These are phyloP conservation scores for Gopherus evgoodei DNA, from an alignment of 2,113 vertebrate species.

Conservation along the genomic window DNA sequence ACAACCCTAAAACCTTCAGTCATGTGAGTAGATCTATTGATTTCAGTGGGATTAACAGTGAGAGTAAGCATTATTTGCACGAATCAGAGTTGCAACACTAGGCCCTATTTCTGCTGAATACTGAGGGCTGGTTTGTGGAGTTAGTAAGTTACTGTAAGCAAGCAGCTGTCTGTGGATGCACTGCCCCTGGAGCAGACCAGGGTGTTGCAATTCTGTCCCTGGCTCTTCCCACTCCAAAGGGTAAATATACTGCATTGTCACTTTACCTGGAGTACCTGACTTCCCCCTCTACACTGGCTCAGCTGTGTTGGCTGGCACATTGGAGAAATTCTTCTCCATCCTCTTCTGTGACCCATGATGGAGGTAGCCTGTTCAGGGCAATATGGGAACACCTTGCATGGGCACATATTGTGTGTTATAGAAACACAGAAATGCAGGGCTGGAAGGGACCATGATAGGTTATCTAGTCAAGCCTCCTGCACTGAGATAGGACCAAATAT, in stretches of 20 bases:
- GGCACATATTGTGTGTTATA: background rate
- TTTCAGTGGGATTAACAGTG: constrained; percentile 18
- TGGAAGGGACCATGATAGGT: background rate
- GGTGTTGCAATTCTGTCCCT: background rate
- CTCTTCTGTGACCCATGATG: background rate
- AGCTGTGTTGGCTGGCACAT: background rate
- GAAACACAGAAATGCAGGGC: background rate
- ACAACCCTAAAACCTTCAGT: background rate
- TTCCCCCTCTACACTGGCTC: background rate
- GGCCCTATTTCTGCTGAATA: background rate
- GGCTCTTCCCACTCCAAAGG: background rate
- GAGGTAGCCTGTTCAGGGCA: background rate
- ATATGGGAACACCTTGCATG: background rate
- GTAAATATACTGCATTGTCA: background rate
- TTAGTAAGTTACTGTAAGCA: background rate
- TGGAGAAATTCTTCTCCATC: background rate
- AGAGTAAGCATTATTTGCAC: constrained; percentile 15
- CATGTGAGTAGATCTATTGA: background rate
- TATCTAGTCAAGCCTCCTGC: background rate
- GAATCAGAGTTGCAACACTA: constrained; percentile 3
- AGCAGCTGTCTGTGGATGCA: background rate
- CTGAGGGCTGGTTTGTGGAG: constrained; percentile 6
- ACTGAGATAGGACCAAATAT: too few species aligned
- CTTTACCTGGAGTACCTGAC: background rate
- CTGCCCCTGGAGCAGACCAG: background rate